Conservation (phyloP, 2,113 vertebrate genomes). For the Heterotis niloticus region DNA sequence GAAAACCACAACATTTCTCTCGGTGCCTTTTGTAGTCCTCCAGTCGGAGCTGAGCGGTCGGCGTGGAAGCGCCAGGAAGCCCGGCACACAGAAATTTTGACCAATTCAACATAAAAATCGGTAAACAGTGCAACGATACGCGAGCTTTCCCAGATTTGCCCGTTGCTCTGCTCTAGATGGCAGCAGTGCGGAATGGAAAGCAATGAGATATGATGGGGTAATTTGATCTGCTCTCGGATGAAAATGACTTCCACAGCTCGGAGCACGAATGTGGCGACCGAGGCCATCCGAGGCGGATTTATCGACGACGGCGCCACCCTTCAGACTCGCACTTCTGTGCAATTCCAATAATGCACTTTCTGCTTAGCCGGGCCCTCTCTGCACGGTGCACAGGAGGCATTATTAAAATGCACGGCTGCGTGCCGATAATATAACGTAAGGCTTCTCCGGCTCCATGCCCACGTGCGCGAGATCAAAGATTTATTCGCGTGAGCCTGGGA, state of each 20-base stretch:
- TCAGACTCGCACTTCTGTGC: neutral
- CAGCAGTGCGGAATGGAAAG: neutral
- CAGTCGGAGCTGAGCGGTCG: too few species aligned
- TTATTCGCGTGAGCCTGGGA: neutral
- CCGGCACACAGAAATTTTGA: neutral
- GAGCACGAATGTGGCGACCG: neutral
- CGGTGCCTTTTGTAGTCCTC: too few species aligned
- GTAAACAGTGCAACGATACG: neutral
- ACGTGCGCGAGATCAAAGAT: neutral
- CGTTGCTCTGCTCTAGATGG: neutral
- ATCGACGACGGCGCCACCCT: neutral
- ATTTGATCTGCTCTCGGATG: neutral
- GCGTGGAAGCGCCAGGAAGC: neutral
- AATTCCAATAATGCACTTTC: slow-evolving; percentile 3
- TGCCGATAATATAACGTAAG: too few species aligned
- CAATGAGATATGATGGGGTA: neutral
- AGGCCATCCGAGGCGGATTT: neutral
- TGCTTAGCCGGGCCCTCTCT: neutral
- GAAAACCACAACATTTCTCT: too few species aligned
- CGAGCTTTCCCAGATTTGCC: neutral
- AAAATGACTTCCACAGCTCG: neutral
- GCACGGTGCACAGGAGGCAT: neutral
- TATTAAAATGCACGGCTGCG: neutral
- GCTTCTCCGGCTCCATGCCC: too few species aligned
- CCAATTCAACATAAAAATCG: neutral